Evolutionary conservation across 2,113 vertebrate genomes (phyloP), one percentile per base, ranked within the genome.

Genomic region (Nothobranchius kuhntae): DNA sequence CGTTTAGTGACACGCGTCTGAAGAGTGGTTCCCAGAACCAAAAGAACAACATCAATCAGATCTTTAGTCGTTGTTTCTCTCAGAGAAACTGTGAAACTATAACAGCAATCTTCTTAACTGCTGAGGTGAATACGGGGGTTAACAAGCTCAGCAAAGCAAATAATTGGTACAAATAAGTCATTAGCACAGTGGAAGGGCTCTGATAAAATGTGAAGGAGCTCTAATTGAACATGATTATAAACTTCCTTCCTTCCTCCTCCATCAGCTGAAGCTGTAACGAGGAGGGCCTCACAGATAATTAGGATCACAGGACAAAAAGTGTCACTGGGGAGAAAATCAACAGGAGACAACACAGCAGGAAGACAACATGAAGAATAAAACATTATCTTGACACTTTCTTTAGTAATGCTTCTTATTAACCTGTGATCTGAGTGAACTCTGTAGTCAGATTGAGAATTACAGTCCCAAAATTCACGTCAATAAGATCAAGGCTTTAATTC

Each of bases 101-200:
- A 65, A 64, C 58, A 75, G 85, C 86, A 68, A 81, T 86, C 68
- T 61, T 77, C 86, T 86, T 75, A 71, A 76, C 82, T 73, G 84
- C 74, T 54, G 78, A 87, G 89, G 90, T 87, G 88, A 89, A 83
- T 71, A 57, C 1, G 48, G 65, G 61, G 83, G 83, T 84, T 93
- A 91, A 92, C 90, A 84, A 87, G 86, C 85, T 89, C 88, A 87
- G 90, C 90, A 91, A 91, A 91, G 91, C 91, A 92, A 91, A 91
- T 92, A 88, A 92, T 93, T 92, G 90, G 80, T 89, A 93, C 92
- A 93, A 92, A 92, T 92, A 89, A 89, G 89, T 90, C 86, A 91
- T 93, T 93, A 92, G 89, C 86, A 75, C 78, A 78, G 86, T 80
- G 79, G 79, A 90, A 87, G 68, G 84, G 81, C 78, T 89, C 71